Conservation (phyloP, 2,888 invertebrate species). For the Thereva unica region DNA sequence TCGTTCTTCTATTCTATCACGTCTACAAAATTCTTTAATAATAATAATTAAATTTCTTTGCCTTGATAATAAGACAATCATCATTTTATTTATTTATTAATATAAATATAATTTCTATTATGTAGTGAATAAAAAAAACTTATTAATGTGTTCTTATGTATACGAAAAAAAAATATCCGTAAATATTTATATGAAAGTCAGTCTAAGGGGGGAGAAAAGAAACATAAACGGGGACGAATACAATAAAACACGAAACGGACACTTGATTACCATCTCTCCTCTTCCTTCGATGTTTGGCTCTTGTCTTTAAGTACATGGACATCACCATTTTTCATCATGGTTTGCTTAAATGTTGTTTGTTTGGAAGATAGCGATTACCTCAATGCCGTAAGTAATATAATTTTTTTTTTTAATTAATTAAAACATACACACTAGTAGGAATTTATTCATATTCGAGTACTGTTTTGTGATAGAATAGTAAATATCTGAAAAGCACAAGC, state of each 20-base stretch:
- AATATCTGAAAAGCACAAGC: slow-evolving; percentile 70
- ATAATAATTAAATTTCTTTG: neutral
- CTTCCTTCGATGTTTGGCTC: neutral
- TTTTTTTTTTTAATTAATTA: too few species aligned
- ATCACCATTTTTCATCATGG: neutral
- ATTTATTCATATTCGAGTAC: slow-evolving; percentile 79
- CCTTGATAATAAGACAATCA: slow-evolving; percentile 7
- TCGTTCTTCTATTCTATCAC: too few species aligned
- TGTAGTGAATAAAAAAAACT: neutral
- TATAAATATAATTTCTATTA: neutral
- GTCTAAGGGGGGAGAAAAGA: neutral
- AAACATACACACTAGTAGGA: too few species aligned
- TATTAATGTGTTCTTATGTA: neutral
- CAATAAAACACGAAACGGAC: slow-evolving; percentile 12
- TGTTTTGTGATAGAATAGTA: slow-evolving; percentile 96
- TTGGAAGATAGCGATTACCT: too few species aligned
- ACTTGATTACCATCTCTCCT: neutral
- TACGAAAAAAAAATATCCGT: slow-evolving; percentile 5
- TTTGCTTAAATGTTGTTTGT: neutral
- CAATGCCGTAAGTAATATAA: too few species aligned
- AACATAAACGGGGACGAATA: neutral
- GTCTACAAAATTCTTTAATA: slow-evolving; percentile 1
- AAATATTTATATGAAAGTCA: neutral
- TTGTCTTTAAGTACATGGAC: slow-evolving; percentile 26
- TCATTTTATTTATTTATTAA: neutral